Base-by-base conservation (phyloP, 2,113 vertebrate species). In the Kryptolebias marmoratus region DNA sequence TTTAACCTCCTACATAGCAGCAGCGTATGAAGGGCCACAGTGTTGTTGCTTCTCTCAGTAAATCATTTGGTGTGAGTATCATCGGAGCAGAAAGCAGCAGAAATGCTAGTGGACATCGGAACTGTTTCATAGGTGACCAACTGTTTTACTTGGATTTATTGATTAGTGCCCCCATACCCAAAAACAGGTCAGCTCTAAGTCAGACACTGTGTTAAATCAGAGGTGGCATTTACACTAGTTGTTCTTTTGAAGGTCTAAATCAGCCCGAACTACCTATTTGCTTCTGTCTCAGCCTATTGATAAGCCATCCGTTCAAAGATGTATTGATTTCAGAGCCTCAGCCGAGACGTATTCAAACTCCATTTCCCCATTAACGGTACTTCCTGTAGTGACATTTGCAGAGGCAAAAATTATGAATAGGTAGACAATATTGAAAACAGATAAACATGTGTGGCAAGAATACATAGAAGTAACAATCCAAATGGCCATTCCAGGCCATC, bases 231-330 rank as follows among this genome's bases (percentile, higher is more conserved):
- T 86, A 30, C 69, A 73, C 62, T 8, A 39, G 58, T 44, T 44
- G 50, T 73, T 39, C 68, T 58, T 68, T 62, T 63, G 42, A 58
- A 60, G 48, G 49, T 73, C 30, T 54, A 75, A 85, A 85, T 73
- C 65, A 2, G 71, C 62, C 56, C 5, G 47, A 76, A 78, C 71
- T 56, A 68, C 61, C 54, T 50, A 80, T 86, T 84, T 82, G 57
- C 79, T 81, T 68, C 77, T 78, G 78, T 76, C 79, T 53, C 75
- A 16, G 45, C 77, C 73, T 77, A 89, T 88, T 87, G 87, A 90
- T 87, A 83, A 90, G 83, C 61, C 85, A 87, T 91, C 85, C 77
- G 81, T 84, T 88, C 77, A 81, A 87, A 84, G 71, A 74, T 68
- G 1, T 81, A 89, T 90, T 85, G 87, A 90, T 90, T 80, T 78